A percentile compares a stretch with the other conserved stretches of the same genome.
Conservation (phyloP, 1,140 invertebrate genomes). For the Piezodorus guildinii region DNA sequence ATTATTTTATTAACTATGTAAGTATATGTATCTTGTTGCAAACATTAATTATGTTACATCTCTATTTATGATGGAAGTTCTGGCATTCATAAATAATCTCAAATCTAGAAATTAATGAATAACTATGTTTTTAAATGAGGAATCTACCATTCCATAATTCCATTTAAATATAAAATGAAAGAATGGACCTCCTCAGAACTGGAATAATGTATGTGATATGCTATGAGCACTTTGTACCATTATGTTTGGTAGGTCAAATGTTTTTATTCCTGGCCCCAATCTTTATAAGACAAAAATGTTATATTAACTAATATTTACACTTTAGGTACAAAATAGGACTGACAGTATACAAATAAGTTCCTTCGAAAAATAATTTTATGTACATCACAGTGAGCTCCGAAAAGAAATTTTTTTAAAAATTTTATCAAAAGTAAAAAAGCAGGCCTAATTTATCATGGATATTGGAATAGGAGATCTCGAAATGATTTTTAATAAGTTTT, state of each 20-base stretch:
- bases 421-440: conserved; percentile 3
- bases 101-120: too few species aligned
- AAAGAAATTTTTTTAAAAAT: background rate
- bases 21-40: too few species aligned
- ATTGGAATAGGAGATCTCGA: conserved; percentile 12
- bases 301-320: conserved; percentile 11
- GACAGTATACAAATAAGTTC: conserved; percentile 22
- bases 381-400: conserved; percentile 14
- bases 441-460: conserved; percentile 13
- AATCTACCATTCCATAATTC: too few species aligned
- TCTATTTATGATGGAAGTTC: too few species aligned
- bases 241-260: background rate
- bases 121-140: too few species aligned
- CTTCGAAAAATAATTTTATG: conserved; percentile 15
- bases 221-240: background rate
- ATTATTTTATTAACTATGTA: conserved; percentile 1
- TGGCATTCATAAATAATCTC: too few species aligned
- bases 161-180: too few species aligned
- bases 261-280: conserved; percentile 10
- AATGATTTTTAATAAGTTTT: background rate
- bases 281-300: conserved; percentile 9
- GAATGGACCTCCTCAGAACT: background rate
- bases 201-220: conserved; percentile 12
- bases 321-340: conserved; percentile 23
- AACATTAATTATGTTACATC: too few species aligned